Evolutionary conservation across 2,888 invertebrate genomes (phyloP).

Genomic region (Tineola bisselliella): DNA sequence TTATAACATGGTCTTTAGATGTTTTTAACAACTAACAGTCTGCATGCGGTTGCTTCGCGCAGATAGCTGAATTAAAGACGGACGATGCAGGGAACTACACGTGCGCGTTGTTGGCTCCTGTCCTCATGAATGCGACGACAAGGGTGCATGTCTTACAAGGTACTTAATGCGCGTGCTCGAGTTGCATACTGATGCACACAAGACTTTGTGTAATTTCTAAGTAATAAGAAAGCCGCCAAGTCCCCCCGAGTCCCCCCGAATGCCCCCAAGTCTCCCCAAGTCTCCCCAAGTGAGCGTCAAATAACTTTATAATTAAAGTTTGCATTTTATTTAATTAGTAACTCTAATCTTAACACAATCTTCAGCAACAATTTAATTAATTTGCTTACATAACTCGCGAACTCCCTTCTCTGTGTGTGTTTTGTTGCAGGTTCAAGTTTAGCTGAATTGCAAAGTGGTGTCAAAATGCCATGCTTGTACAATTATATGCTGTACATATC

Average conservation of each 20-base stretch:
- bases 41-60: conserved; percentile 22
- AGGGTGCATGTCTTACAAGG: conserved; percentile 74
- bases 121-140: conserved; percentile 64
- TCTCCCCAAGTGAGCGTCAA: neutral
- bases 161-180: conserved; percentile 29
- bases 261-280: too few species aligned
- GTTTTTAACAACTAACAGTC: too few species aligned
- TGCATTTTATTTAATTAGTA: conserved; percentile 4
- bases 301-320: conserved; percentile 1
- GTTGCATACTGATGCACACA: too few species aligned
- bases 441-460: conserved; percentile 57
- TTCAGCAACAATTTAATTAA: neutral
- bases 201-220: too few species aligned
- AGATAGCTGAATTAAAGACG: conserved; percentile 70
- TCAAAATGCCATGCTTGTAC: conserved; percentile 50
- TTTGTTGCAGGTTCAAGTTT: conserved; percentile 48
- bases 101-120: conserved; percentile 70
- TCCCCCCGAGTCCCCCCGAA: too few species aligned
- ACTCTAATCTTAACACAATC: neutral
- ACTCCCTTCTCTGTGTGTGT: too few species aligned
- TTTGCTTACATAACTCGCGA: neutral
- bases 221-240: too few species aligned
- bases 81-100: conserved; percentile 76
- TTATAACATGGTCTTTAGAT: too few species aligned
- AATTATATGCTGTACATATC: conserved; percentile 38